These are phyloP conservation scores for Apodemia duryi DNA, from an alignment of 2,888 invertebrate genomes.

Conservation along the genomic window DNA sequence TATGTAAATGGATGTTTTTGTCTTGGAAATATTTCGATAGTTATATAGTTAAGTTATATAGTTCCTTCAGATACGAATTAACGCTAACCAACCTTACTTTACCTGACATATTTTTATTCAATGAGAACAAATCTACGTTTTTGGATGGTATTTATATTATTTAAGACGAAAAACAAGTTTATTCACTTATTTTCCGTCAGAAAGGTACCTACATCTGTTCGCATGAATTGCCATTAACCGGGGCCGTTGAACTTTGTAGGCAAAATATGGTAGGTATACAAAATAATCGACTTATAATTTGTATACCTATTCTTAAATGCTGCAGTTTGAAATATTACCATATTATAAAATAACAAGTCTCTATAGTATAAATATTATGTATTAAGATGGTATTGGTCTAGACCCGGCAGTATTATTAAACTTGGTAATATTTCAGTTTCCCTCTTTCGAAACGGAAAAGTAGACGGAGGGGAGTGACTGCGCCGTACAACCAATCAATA, in stretches of 20 bases:
- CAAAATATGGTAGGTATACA: neutral
- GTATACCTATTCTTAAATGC: neutral
- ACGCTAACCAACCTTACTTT: neutral
- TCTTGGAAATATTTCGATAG: no score
- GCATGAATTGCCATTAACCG: conserved; percentile 4
- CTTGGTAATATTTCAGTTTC: conserved; percentile 46
- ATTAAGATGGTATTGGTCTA: conserved; percentile 14
- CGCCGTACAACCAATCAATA: conserved; percentile 64
- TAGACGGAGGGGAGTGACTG: conserved; percentile 45
- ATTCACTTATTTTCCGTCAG: conserved; percentile 1
- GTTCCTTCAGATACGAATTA: neutral
- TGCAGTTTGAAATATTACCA: neutral
- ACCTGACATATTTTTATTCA: neutral
- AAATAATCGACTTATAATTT: neutral
- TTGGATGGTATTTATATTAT: neutral
- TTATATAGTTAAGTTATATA: no score
- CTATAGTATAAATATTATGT: neutral
- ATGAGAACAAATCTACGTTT: neutral
- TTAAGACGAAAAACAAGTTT: conserved; percentile 10
- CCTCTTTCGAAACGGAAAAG: conserved; percentile 47
- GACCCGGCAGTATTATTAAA: conserved; percentile 33
- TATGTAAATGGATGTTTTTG: no score
- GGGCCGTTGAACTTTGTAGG: conserved; percentile 7
- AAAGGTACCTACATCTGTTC: conserved; percentile 4
- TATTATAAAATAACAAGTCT: neutral